Base-by-base conservation (phyloP, 2,113 vertebrate species). In the Origma solitaria region DNA sequence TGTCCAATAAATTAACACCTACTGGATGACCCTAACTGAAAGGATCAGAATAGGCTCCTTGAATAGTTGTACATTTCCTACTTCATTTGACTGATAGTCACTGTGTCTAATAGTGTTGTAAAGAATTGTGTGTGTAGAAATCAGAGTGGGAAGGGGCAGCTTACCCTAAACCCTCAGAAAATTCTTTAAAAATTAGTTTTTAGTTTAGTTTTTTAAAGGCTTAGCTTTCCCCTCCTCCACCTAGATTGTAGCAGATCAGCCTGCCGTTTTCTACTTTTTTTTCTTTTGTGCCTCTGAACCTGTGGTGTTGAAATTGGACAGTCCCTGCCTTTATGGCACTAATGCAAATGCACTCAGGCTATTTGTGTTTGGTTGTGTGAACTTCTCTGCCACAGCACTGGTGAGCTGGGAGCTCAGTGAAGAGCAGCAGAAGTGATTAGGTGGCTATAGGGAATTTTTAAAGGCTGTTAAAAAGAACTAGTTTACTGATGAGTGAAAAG, bases 361-460 rank as follows among this genome's bases (percentile, higher is more conserved):
- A 16, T 85, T 92, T 92, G 51, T 69, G 20, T 89, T 91, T 84
- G 70, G 45, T 64, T 77, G 9, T 35, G 5, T 90, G 65, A 90
- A 81, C 45, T 66, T 87, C 65, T 82, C 37, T 94, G 73, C 49
- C 28, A 16, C 10, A 20, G 64, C 11, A 35, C 44, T 87, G 89
- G 47, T 88, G 82, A 87, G 49, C 66, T 77, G 49, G 24, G 73
- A 94, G 56, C 60, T 95, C 79, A 58, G 45, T 65, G 70, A 92
- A 85, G 60, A 92, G 56, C 72, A 91, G 23, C 68, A 77, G 72
- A 91, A 92, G 70, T 56, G 49, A 82, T 91, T 83, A 89, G 53
- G 42, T 38, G 66, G 78, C 77, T 62, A 16, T 1, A n/a, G 64
- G 51, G 82, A 86, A 66, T 94, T 94, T 92, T 70, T 60, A 30